Percentiles rank a stretch among this genome's conserved stretches.
Conservation (phyloP, 30 jellyfish, hydroid and myxozoan genomes). For the Pelagia noctiluca region DNA sequence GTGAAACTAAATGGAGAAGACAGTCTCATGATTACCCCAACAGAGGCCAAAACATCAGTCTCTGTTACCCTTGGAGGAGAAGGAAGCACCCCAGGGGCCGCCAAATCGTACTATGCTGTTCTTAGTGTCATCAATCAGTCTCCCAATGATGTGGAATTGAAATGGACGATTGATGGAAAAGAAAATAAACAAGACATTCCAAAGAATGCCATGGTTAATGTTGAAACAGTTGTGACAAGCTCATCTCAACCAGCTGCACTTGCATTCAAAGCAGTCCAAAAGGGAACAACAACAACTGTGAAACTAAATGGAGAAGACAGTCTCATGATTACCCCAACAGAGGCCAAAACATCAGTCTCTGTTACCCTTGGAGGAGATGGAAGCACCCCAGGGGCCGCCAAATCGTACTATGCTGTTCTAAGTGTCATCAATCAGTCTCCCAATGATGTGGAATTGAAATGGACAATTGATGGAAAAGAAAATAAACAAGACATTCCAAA, state of each 20-base stretch:
- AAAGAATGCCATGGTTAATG: background rate
- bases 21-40: no score
- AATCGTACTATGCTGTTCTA: no score
- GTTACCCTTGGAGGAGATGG: background rate
- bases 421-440: no score
- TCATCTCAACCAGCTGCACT: background rate
- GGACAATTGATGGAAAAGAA: no score
- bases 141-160: background rate
- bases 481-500: no score
- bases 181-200: background rate
- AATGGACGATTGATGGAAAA: background rate
- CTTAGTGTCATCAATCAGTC: background rate
- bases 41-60: no score
- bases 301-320: background rate
- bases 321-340: conserved; percentile 7
- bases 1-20: no score
- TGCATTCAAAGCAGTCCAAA: conserved; percentile 5
- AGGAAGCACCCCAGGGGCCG: conserved; percentile 1
- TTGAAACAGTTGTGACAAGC: background rate
- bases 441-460: no score
- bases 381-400: background rate
- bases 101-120: conserved; percentile 5
- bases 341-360: background rate
- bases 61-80: background rate
- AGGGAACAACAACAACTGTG: conserved; percentile 7